Conservation (phyloP, 2,888 invertebrate genomes). For the Nezara viridula region DNA sequence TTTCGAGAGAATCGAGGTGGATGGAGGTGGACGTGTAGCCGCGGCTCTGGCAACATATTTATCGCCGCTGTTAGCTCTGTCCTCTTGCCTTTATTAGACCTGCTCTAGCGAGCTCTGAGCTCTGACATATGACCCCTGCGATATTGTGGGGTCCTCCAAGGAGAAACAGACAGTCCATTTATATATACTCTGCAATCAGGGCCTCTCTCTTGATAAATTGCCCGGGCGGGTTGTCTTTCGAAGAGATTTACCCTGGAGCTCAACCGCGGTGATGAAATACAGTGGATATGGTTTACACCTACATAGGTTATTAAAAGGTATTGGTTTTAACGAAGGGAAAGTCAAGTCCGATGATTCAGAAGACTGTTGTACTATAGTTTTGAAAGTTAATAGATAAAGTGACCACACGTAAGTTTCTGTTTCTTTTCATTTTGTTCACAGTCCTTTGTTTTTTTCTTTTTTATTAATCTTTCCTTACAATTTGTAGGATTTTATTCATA, state of each 20-base stretch:
- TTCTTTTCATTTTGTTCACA: no score
- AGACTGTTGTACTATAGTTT: no score
- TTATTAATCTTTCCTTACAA: no score
- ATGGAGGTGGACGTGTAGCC: not conserved
- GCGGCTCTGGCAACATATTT: not conserved
- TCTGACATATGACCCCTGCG: not conserved
- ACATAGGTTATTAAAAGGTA: no score
- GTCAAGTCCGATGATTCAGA: no score
- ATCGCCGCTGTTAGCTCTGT: not conserved
- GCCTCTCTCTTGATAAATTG: conserved; percentile 8
- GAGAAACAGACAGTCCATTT: conserved; percentile 34
- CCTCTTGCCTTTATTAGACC: conserved; percentile 19
- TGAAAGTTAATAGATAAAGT: no score
- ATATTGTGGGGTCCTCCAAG: conserved; percentile 37
- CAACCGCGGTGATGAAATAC: not conserved
- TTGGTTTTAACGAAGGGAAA: no score
- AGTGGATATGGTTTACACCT: no score
- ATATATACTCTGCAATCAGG: conserved; percentile 42
- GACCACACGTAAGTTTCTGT: no score
- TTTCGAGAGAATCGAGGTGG: not conserved
- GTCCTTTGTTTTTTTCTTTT: no score
- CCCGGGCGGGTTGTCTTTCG: not conserved
- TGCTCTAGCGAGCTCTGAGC: not conserved
- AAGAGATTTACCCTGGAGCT: not conserved
- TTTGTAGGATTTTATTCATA: no score